Evolutionary conservation across 1,140 invertebrate species (phyloP).

Genomic region (Mercenaria mercenaria): DNA sequence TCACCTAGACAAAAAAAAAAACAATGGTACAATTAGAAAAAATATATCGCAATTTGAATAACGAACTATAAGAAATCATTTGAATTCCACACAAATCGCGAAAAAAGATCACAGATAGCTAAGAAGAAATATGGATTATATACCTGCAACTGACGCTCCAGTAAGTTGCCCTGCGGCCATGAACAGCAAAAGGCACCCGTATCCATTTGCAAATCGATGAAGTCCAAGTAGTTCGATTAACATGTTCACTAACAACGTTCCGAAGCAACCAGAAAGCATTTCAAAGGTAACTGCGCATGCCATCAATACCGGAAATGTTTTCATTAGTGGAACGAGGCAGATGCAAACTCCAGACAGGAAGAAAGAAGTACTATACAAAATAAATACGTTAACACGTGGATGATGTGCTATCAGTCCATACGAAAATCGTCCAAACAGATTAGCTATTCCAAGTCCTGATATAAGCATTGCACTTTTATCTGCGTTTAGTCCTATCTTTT

Average conservation of each 20-base stretch:
- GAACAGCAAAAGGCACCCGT: constrained; percentile 73
- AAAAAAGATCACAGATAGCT: too few relatives aligned
- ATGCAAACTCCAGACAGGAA: constrained; percentile 58
- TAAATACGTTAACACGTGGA: constrained; percentile 44
- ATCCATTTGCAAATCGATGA: constrained; percentile 67
- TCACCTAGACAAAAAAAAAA: not conserved
- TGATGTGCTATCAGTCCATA: constrained; percentile 63
- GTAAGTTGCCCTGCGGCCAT: constrained; percentile 68
- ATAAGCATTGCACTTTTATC: constrained; percentile 90
- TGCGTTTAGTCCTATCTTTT: constrained; percentile 34
- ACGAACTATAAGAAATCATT: too few relatives aligned
- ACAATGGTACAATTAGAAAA: not conserved
- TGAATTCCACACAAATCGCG: too few relatives aligned
- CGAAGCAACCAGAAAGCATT: constrained; percentile 70
- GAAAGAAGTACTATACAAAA: constrained; percentile 63
- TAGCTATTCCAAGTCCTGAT: constrained; percentile 92
- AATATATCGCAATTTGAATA: too few relatives aligned
- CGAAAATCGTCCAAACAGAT: constrained; percentile 72
- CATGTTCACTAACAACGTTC: constrained; percentile 67
- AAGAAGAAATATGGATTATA: too few relatives aligned
- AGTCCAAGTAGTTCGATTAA: constrained; percentile 69
- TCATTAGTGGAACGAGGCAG: constrained; percentile 42
- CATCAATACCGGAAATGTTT: constrained; percentile 61
- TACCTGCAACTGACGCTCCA: constrained; percentile 72
- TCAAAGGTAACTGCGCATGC: constrained; percentile 67